These are phyloP conservation scores for Acleris literana DNA, from an alignment of 2,888 invertebrate species.

Conservation along the genomic window DNA sequence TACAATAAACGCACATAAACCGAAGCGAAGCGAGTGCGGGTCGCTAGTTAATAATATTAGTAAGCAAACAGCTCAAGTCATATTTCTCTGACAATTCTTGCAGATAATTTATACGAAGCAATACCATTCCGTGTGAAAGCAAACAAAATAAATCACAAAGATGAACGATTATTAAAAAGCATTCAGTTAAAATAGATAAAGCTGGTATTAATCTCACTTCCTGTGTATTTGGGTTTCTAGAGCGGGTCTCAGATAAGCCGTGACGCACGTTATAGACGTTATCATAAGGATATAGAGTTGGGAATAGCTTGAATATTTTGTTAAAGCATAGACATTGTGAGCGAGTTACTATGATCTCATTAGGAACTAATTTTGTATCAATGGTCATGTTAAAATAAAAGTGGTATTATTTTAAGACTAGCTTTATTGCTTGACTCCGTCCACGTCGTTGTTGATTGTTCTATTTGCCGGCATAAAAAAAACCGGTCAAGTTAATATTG, in stretches of 20 bases:
- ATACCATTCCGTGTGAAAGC: slow-evolving; percentile 4
- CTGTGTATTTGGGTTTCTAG: slow-evolving; percentile 45
- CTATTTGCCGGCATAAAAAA: neutral
- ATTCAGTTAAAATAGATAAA: neutral
- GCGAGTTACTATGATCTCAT: slow-evolving; percentile 28
- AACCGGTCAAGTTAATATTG: neutral
- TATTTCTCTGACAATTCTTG: too few relatives aligned
- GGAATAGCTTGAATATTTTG: neutral
- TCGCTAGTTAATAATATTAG: too few relatives aligned
- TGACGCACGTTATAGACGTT: slow-evolving; percentile 10
- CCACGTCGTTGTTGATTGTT: too few relatives aligned
- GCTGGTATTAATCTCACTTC: slow-evolving; percentile 20
- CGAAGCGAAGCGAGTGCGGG: too few relatives aligned
- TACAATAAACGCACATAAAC: too few relatives aligned
- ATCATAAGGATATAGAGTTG: neutral
- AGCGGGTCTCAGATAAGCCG: slow-evolving; percentile 48
- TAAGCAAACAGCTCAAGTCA: too few relatives aligned
- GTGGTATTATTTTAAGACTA: neutral
- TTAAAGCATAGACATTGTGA: slow-evolving; percentile 1
- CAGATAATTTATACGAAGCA: too few relatives aligned
- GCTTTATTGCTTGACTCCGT: neutral
- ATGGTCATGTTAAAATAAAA: slow-evolving; percentile 6
- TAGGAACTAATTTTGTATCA: slow-evolving; percentile 11
- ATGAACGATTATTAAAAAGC: slow-evolving; percentile 11
- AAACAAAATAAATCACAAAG: slow-evolving; percentile 16